Evolutionary conservation across 2,797 vertebrate species (phyloP).

Genomic region (Rhabdophis nuchalis): DNA sequence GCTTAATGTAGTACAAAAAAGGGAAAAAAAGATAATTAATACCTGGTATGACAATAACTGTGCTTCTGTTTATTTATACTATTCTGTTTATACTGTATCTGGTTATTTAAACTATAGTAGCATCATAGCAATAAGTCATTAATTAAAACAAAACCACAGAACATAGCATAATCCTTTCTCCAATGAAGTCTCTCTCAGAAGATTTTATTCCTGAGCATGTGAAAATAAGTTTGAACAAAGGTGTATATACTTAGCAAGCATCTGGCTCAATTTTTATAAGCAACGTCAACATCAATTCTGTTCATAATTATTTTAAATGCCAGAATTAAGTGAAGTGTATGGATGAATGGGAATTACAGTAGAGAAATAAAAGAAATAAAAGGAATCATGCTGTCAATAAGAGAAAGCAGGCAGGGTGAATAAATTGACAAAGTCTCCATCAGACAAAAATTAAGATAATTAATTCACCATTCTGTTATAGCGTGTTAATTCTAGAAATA

Average conservation of each 20-base stretch:
- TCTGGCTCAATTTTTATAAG: neutral
- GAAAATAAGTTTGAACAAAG: neutral
- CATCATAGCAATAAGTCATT: neutral
- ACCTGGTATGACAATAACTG: neutral
- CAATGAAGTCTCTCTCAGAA: neutral
- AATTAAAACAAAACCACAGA: neutral
- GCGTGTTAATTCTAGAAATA: neutral
- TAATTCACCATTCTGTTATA: slow-evolving; percentile 6
- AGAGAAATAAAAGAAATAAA: neutral
- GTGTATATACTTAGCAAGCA: neutral
- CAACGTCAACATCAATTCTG: neutral
- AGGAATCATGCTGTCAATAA: neutral
- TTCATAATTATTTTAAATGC: neutral
- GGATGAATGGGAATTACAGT: neutral
- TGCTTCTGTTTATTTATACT: neutral
- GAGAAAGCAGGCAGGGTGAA: neutral
- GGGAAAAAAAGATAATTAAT: neutral
- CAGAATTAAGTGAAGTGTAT: neutral
- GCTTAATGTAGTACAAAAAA: neutral
- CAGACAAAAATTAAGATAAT: neutral
- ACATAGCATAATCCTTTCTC: neutral
- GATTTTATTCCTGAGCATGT: neutral
- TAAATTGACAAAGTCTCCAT: neutral
- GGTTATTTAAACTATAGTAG: neutral
- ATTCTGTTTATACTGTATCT: neutral